Evolutionary conservation across 2,888 invertebrate species (phyloP).

Genomic region (Netelia melanura): DNA sequence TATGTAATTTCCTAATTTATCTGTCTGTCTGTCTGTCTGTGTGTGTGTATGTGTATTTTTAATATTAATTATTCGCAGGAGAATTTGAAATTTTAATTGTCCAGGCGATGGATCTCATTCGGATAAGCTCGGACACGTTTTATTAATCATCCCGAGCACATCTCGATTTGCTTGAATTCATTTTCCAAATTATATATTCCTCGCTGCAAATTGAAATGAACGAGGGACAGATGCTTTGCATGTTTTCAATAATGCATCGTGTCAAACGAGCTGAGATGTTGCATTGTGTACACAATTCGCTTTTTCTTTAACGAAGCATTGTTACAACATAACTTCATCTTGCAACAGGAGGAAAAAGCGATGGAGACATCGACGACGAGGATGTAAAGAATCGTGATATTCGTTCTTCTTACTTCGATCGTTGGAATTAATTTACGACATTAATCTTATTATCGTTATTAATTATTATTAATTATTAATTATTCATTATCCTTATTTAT

Average conservation of each 20-base stretch:
- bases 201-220: background rate
- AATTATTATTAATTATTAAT: background rate
- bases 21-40: no score
- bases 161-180: constrained; percentile 26
- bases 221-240: background rate
- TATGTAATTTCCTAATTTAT: background rate
- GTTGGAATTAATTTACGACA: constrained; percentile 2
- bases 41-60: no score
- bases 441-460: constrained; percentile 8
- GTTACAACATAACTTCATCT: background rate
- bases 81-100: no score
- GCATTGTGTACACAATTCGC: no score
- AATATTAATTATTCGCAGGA: no score
- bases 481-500: background rate
- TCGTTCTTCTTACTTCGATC: constrained; percentile 8
- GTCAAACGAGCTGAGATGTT: background rate
- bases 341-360: background rate
- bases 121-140: background rate
- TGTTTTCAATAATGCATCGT: background rate
- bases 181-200: background rate
- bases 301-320: no score
- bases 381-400: background rate
- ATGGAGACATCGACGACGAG: no score
- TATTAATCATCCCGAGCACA: background rate
- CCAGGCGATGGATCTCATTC: no score